Evolutionary conservation across 2,888 invertebrate genomes (phyloP).

Genomic region (Agriotes lineatus): DNA sequence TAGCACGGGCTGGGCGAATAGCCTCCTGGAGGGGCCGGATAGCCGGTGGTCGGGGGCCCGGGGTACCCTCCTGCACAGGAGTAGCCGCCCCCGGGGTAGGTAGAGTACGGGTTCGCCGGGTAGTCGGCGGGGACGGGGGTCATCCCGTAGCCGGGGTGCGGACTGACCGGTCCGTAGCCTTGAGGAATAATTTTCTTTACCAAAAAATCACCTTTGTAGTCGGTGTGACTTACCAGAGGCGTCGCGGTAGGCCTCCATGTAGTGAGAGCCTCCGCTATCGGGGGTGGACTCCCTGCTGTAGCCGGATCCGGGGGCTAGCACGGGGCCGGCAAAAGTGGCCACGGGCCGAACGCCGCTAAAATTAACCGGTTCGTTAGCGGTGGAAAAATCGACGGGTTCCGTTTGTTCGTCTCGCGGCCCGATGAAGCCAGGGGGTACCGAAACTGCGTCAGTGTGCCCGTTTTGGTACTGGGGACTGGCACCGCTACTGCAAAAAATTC

Average conservation of each 20-base stretch:
- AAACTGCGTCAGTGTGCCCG: constrained; percentile 67
- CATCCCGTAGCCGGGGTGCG: constrained; percentile 88
- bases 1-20: constrained; percentile 76
- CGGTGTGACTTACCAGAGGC: constrained; percentile 82
- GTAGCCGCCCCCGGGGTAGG: constrained; percentile 67
- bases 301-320: constrained; percentile 72
- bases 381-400: constrained; percentile 80
- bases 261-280: constrained; percentile 90
- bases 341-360: constrained; percentile 73
- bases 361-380: constrained; percentile 74
- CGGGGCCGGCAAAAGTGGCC: constrained; percentile 61
- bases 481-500: constrained; percentile 64
- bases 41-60: constrained; percentile 70
- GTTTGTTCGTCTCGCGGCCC: constrained; percentile 75
- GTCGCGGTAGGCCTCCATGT: constrained; percentile 89
- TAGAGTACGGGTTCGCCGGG: constrained; percentile 79
- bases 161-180: constrained; percentile 88
- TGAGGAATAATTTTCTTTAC: too few species aligned
- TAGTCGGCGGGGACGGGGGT: constrained; percentile 83
- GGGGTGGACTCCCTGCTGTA: constrained; percentile 92
- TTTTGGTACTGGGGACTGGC: constrained; percentile 73
- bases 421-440: constrained; percentile 69
- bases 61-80: constrained; percentile 65
- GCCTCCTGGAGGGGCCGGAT: constrained; percentile 74
- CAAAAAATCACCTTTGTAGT: too few species aligned